These are phyloP conservation scores for Choloepus didactylus DNA, from an alignment of 2,797 vertebrate species.

Conservation along the genomic window DNA sequence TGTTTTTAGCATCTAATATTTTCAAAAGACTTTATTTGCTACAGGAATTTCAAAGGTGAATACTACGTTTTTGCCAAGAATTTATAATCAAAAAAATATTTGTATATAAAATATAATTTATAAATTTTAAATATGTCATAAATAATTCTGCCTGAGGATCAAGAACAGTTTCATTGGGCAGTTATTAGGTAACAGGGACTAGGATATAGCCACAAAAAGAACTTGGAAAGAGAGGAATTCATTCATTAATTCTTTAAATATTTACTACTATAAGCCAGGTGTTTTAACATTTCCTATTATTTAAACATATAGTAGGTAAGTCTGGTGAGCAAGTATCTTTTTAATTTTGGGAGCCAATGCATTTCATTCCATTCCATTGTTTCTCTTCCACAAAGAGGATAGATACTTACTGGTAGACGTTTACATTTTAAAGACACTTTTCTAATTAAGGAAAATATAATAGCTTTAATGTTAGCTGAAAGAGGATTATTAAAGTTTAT, in stretches of 20 bases:
- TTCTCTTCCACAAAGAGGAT: background rate
- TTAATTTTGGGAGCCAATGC: conserved; percentile 47
- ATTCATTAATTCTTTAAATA: conserved; percentile 73
- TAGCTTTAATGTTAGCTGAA: conserved; percentile 52
- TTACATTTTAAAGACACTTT: conserved; percentile 53
- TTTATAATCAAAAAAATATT: conserved; percentile 9
- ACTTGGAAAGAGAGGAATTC: conserved; percentile 57
- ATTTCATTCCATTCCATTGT: conserved; percentile 39
- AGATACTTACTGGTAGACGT: conserved; percentile 12
- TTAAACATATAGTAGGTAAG: conserved; percentile 12
- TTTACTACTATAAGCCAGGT: conserved; percentile 52
- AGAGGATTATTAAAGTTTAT: conserved; percentile 66
- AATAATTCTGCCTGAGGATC: background rate
- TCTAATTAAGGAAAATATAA: conserved; percentile 62
- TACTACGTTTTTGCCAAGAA: background rate
- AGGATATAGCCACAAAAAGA: background rate
- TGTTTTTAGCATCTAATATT: background rate
- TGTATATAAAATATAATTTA: conserved; percentile 14
- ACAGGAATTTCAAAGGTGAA: conserved; percentile 35
- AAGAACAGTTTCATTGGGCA: conserved; percentile 5
- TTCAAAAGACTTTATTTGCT: conserved; percentile 18
- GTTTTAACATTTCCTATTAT: conserved; percentile 64
- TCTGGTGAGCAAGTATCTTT: conserved; percentile 30
- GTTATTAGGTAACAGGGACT: conserved; percentile 50
- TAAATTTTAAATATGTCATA: conserved; percentile 36